A percentile compares a stretch with the other conserved stretches of the same genome.
phyloP scores from a whole-genome alignment of 2,113 vertebrate genomes.

The Ptilorrhoa leucosticta region DNA sequence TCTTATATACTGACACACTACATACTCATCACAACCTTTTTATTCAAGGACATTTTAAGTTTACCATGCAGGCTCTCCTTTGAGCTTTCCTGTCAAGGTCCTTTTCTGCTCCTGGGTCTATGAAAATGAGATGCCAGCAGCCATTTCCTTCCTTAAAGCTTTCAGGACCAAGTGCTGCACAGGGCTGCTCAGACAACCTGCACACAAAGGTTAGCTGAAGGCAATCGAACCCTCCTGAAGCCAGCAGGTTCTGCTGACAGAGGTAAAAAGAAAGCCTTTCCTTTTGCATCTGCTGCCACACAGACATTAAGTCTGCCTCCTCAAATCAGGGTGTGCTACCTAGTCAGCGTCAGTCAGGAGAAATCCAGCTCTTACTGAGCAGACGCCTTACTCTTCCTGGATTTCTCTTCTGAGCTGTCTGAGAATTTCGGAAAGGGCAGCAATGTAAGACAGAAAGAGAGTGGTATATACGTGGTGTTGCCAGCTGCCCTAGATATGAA shows the following conservation, averaged over 20 bases:
- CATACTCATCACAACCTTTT: neutral
- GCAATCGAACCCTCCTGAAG: rapidly evolving
- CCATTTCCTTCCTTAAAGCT: neutral
- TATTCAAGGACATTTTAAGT: neutral
- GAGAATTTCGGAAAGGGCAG: neutral
- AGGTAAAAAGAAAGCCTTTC: neutral
- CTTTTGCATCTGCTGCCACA: neutral
- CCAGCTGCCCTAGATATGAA: neutral
- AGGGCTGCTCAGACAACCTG: neutral
- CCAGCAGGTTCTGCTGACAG: neutral
- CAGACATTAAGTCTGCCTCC: neutral
- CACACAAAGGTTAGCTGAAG: neutral
- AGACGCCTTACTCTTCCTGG: neutral
- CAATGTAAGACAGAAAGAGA: neutral
- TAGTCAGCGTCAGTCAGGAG: neutral
- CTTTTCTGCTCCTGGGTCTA: neutral
- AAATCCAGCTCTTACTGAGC: neutral
- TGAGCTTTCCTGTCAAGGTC: neutral
- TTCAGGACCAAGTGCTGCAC: neutral
- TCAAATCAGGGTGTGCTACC: neutral
- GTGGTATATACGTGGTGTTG: rapidly evolving
- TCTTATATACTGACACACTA: neutral
- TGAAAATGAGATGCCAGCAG: neutral
- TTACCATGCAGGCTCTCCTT: neutral
- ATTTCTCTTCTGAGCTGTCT: neutral